Base-by-base conservation (phyloP, 2,888 invertebrate genomes). In the Diarsia mendica region DNA sequence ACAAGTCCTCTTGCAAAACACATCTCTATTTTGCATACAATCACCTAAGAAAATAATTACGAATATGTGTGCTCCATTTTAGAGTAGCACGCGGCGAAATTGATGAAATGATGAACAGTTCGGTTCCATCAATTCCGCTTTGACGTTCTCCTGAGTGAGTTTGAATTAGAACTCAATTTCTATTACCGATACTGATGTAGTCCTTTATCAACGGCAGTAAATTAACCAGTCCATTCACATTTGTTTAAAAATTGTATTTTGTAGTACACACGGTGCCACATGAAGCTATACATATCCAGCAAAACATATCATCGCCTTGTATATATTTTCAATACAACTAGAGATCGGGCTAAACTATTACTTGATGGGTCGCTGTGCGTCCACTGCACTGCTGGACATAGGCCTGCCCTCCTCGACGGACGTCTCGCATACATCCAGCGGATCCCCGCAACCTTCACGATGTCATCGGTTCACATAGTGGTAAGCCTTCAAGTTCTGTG, bases 131-230 rank as follows among this genome's bases (percentile, higher is more conserved):
- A 72, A 72, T 67, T 55, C 13, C 28, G 67, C 46, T 80, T 70
- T 75, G 72, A 69, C 64, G 55, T 67, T 20, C 23, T 46, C 28
- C 44, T 49, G 64, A 63, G 58, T 64, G 75, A 51, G 48, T 67
- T 61, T 60, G 23, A 80, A 75, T 53, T 74, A 69, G 69, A 63
- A 72, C 63, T 75, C 46, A 53, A 69, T 84, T 76, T 79, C 67
- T 53, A 76, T 60, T 79, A 60, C 65, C 33, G 15, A 20, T 49
- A 44, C 60, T 48, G 75, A 82, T 76, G 53, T 48, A 60, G 53
- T 61, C 20, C 55, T 70, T 11, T 63, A 61, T 51, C n/a, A 72
- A 28, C 44, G 18, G 33, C 28, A 18, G 13, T 11, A 49, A 68
- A 46, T 66, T 65, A 4, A 18, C 3, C 13, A 39, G 20, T 66